Percentiles rank a stretch among this genome's conserved stretches.
Conservation (phyloP, 2,888 invertebrate genomes). For the Idaea dimidiata region DNA sequence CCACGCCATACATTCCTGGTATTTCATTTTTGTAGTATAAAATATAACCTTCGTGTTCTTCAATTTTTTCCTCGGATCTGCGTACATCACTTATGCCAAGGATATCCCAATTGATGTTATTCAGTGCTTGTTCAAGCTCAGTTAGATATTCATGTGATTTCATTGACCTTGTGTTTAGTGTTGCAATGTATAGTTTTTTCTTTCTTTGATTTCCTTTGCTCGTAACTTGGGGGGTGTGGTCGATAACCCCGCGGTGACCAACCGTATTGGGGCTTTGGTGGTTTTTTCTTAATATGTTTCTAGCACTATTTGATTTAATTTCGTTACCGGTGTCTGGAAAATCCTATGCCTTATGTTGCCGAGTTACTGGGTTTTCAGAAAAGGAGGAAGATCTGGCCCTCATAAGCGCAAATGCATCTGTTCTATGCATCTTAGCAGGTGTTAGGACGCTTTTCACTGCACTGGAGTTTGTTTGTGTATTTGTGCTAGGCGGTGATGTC, state of each 20-base stretch:
- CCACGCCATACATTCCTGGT: constrained; percentile 15
- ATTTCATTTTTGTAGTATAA: constrained; percentile 17
- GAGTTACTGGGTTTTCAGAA: constrained; percentile 8
- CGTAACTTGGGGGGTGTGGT: constrained; percentile 18
- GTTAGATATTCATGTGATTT: constrained; percentile 11
- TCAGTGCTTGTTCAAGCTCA: constrained; percentile 18
- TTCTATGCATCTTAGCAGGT: constrained; percentile 16
- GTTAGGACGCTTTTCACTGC: constrained; percentile 9
- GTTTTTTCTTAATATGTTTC: constrained; percentile 2
- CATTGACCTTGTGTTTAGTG: constrained; percentile 15
- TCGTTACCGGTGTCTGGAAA: constrained; percentile 15
- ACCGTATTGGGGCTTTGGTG: constrained; percentile 13
- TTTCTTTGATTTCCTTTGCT: constrained; percentile 3
- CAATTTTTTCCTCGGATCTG: constrained; percentile 4
- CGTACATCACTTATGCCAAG: constrained; percentile 12
- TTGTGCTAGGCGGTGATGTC: constrained; percentile 9
- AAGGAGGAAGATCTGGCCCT: constrained; percentile 11
- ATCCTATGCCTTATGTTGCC: constrained; percentile 17
- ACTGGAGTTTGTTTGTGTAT: neutral
- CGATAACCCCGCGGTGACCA: constrained; percentile 24
- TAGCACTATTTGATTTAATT: constrained; percentile 2
- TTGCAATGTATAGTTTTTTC: constrained; percentile 12
- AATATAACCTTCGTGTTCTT: constrained; percentile 16
- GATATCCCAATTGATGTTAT: constrained; percentile 18
- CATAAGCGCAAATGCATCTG: constrained; percentile 16